Evolutionary conservation across 2,113 vertebrate species (phyloP).

Genomic region (Hippocampus barbouri): DNA sequence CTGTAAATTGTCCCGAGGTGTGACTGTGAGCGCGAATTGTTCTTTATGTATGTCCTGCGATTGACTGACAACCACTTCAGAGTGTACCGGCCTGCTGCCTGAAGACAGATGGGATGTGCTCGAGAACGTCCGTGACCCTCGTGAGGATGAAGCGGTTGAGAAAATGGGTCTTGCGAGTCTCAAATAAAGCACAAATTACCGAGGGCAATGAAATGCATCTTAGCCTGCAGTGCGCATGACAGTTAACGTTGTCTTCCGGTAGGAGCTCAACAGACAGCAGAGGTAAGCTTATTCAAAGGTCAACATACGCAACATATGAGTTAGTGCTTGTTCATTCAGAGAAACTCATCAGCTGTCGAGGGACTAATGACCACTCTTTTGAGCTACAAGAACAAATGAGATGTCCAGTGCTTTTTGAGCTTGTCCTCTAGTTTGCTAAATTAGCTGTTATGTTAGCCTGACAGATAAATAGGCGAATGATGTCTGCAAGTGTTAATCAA

Average conservation of each 20-base stretch:
- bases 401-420: too few relatives aligned
- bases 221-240: not conserved
- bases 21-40: too few relatives aligned
- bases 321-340: not conserved
- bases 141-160: too few relatives aligned
- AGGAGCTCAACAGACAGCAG: not conserved
- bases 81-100: too few relatives aligned
- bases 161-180: too few relatives aligned
- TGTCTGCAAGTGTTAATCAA: too few relatives aligned
- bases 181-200: not conserved
- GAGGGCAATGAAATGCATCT: not conserved
- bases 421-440: slow-evolving; percentile 1
- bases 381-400: not conserved
- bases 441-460: not conserved
- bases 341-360: too few relatives aligned
- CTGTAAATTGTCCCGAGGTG: too few relatives aligned
- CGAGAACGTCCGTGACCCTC: too few relatives aligned
- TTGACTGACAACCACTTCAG: too few relatives aligned
- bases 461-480: not conserved
- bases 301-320: not conserved
- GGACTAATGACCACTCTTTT: not conserved
- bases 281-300: slow-evolving; percentile 9
- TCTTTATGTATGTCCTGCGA: too few relatives aligned
- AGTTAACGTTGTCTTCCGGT: not conserved
- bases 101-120: too few relatives aligned